A percentile compares a stretch with the other conserved stretches of the same genome.
Conservation (phyloP, 1,140 invertebrate species). For the Drosophila truncata region DNA sequence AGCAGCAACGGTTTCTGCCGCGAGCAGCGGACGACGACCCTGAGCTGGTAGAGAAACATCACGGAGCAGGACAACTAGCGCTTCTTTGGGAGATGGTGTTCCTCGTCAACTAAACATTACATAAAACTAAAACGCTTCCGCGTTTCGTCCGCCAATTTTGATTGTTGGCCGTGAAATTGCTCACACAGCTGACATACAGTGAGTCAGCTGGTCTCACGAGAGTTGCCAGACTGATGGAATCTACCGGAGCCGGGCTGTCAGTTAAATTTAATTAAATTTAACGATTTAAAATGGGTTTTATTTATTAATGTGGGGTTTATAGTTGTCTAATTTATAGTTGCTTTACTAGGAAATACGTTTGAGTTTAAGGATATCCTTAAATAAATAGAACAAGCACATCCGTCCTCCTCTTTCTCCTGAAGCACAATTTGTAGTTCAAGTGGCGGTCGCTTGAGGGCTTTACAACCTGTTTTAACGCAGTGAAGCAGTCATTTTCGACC, state of each 20-base stretch:
- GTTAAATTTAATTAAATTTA: not conserved
- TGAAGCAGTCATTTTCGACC: too few relatives aligned
- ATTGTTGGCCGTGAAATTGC: slow-evolving; percentile 58
- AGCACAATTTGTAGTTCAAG: too few relatives aligned
- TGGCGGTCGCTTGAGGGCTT: too few relatives aligned
- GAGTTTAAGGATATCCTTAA: too few relatives aligned
- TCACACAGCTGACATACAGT: slow-evolving; percentile 9
- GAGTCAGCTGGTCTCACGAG: slow-evolving; percentile 9
- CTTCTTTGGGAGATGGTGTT: slow-evolving; percentile 22
- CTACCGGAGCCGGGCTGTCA: not conserved
- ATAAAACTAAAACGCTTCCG: slow-evolving; percentile 61
- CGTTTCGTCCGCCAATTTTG: slow-evolving; percentile 63
- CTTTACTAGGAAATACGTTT: too few relatives aligned
- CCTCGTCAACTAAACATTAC: slow-evolving; percentile 68
- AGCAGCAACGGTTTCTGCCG: slow-evolving; percentile 37
- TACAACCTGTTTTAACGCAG: too few relatives aligned
- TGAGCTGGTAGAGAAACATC: slow-evolving; percentile 49
- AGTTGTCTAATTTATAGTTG: too few relatives aligned
- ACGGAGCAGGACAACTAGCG: slow-evolving; percentile 9
- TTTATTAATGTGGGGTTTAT: too few relatives aligned
- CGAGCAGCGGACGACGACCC: slow-evolving; percentile 31
- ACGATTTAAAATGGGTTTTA: not conserved
- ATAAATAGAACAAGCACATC: too few relatives aligned
- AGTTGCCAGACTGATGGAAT: not conserved
- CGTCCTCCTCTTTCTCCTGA: too few relatives aligned